Evolutionary conservation across 2,797 vertebrate species (phyloP).

Genomic region (Nyctibius grandis): DNA sequence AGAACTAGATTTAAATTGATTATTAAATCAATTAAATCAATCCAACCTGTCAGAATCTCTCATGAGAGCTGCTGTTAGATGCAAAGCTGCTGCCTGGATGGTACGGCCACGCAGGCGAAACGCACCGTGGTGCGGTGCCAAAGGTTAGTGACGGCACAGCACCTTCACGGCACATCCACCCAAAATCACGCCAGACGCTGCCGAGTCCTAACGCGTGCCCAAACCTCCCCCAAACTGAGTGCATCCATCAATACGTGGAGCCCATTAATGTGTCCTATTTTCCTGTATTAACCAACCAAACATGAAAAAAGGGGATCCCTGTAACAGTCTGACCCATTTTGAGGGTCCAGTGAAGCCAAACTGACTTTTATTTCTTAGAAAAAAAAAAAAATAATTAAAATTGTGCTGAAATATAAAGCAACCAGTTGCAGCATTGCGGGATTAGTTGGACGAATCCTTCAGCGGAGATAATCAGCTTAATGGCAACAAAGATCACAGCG

Average conservation of each 20-base stretch:
- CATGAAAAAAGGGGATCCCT: neutral
- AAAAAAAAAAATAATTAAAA: neutral
- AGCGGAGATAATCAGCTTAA: constrained; percentile 58
- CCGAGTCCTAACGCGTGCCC: neutral
- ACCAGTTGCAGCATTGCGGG: constrained; percentile 23
- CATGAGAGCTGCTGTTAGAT: neutral
- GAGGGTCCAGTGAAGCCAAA: neutral
- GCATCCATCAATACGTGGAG: neutral
- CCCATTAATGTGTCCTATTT: neutral
- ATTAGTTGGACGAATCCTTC: constrained; percentile 59
- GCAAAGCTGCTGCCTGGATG: neutral
- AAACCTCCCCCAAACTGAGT: neutral
- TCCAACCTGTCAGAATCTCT: neutral
- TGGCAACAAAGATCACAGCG: constrained; percentile 56
- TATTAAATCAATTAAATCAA: constrained; percentile 52
- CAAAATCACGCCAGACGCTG: neutral
- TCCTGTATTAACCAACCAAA: neutral
- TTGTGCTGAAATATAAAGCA: constrained; percentile 29
- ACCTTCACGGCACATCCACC: neutral
- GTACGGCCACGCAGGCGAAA: neutral
- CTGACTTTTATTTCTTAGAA: neutral
- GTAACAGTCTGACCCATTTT: neutral
- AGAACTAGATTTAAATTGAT: constrained; percentile 39
- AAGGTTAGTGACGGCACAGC: neutral
- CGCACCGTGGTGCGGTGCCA: neutral